Evolutionary conservation across 2,113 vertebrate species (phyloP).

Genomic region (Seriola rivoliana): DNA sequence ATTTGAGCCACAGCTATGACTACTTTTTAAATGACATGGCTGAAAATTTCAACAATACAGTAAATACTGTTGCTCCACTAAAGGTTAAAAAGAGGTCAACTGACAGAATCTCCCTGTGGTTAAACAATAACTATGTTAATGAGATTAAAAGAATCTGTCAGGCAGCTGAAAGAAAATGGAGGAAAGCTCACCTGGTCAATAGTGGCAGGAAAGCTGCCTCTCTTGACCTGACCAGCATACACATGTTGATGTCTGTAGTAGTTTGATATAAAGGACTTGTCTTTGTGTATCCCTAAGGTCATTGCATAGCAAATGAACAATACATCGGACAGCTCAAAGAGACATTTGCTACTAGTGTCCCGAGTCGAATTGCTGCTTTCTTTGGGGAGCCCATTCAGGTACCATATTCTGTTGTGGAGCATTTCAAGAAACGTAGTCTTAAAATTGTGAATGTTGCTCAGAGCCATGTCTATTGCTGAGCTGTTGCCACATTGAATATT

Average conservation of each 20-base stretch:
- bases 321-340: slow-evolving; percentile 94
- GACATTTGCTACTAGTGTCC: slow-evolving; percentile 87
- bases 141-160: too few relatives aligned
- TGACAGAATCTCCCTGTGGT: too few relatives aligned
- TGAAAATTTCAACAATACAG: too few relatives aligned
- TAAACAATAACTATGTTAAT: too few relatives aligned
- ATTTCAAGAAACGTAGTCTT: not conserved
- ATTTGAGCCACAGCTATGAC: too few relatives aligned
- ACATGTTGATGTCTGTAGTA: not conserved
- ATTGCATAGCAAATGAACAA: slow-evolving; percentile 89
- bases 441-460: not conserved
- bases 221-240: not conserved
- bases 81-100: too few relatives aligned
- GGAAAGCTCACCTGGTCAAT: too few relatives aligned
- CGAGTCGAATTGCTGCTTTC: slow-evolving; percentile 90
- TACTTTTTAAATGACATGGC: too few relatives aligned
- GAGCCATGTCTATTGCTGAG: not conserved
- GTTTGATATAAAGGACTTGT: not conserved
- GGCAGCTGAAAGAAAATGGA: too few relatives aligned
- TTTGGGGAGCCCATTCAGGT: slow-evolving; percentile 97
- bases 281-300: slow-evolving; percentile 78
- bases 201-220: too few relatives aligned
- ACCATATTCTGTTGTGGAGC: not conserved
- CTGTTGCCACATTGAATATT: not conserved
- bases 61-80: too few relatives aligned